Evolutionary conservation across 1,140 invertebrate species (phyloP), one percentile per base, ranked within the genome.

Genomic region (Ectropis grisescens): DNA sequence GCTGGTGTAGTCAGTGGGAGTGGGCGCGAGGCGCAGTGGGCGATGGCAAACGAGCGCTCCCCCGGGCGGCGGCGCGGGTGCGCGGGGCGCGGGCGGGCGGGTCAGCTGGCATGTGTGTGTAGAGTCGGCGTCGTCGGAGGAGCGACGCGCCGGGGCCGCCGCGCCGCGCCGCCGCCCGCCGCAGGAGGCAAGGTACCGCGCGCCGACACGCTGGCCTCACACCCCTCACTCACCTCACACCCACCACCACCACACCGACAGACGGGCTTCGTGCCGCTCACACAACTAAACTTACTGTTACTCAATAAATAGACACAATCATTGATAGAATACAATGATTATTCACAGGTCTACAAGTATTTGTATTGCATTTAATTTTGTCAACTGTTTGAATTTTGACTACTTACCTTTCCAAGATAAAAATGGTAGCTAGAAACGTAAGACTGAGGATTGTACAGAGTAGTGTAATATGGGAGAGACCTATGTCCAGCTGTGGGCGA

Each of bases 41-140:
- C 12, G 19, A 31, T 36, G 33, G 38, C 38, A 41, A 34, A 41
- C 38, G 39, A 41, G 24, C 24, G 24, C 23, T 34, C 26, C n/a
- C 26, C 27, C 23, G 24, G 24, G 3, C 4, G 24, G 24, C 16
- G 11, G n/a, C 16, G 11, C 13, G 13, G 1, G 11, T 13, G 19
- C 6, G 8, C 8, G 16, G 22, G 13, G 14, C 6, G 15, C 1
- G 8, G 11, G 16, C 7, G 36, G n/a, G 19, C 1, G 28, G 10
- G 34, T 19, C 4, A 9, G 19, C 19, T 22, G 19, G 29, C 51
- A 53, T 58, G 55, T 58, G 58, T 56, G 58, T 58, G 46, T 60
- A 79, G 74, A 79, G 57, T 79, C 74, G 29, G 66, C 61, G 49
- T 70, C 74, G 44, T 72, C 68, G 42, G 62, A 60, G 51, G 74